These are phyloP conservation scores for Scomberomorus guttatus DNA, from an alignment of 2,797 vertebrate species.

Conservation along the genomic window DNA sequence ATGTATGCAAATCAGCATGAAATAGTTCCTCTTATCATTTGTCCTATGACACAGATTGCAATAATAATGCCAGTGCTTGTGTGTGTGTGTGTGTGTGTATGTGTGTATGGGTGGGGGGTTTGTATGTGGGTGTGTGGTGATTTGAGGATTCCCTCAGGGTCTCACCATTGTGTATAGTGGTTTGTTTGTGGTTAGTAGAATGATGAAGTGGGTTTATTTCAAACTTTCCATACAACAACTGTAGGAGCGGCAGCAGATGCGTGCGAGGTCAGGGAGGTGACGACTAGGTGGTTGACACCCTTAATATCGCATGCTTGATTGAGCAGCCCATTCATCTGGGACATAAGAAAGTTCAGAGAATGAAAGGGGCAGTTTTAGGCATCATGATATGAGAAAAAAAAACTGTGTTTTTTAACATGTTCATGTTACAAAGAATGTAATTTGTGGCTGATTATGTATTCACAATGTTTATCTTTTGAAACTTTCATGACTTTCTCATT, in stretches of 20 bases:
- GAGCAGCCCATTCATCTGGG: slow-evolving; percentile 37
- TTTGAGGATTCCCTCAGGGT: slow-evolving; percentile 39
- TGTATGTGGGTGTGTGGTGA: slow-evolving; percentile 9
- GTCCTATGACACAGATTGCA: neutral
- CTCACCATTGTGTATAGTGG: neutral
- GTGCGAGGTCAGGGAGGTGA: neutral
- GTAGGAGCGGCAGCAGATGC: neutral
- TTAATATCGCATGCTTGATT: slow-evolving; percentile 57
- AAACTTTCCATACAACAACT: slow-evolving; percentile 56
- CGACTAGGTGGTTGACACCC: slow-evolving; percentile 29
- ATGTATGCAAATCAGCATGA: neutral
- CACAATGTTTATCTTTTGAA: no score
- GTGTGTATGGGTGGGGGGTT: slow-evolving; percentile 20
- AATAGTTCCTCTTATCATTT: slow-evolving; percentile 2
- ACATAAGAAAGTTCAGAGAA: slow-evolving; percentile 48
- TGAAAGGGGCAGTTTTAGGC: slow-evolving; percentile 44
- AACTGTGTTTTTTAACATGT: neutral
- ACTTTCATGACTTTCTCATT: no score
- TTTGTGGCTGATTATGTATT: no score
- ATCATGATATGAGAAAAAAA: slow-evolving; percentile 5
- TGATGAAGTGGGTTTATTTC: slow-evolving; percentile 49
- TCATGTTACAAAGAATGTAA: neutral
- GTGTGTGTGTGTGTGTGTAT: neutral
- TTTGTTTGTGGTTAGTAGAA: slow-evolving; percentile 55
- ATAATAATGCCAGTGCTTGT: neutral